These are phyloP conservation scores for Psittacus erithacus DNA, from an alignment of 2,113 vertebrate genomes.

Conservation along the genomic window DNA sequence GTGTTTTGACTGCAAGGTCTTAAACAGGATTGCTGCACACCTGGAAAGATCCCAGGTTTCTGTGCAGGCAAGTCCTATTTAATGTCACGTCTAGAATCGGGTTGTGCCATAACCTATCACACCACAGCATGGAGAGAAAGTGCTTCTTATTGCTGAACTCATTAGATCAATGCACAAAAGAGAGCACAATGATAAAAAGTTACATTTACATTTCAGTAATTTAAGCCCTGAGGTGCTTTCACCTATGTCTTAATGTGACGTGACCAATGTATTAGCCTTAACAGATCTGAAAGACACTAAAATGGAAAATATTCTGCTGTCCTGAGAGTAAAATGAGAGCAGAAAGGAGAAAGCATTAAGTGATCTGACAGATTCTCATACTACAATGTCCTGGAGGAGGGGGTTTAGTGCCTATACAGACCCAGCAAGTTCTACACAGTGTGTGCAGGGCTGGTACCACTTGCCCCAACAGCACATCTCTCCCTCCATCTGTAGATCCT, in stretches of 20 bases:
- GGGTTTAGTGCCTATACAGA: background rate
- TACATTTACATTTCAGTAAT: background rate
- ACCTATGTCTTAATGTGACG: background rate
- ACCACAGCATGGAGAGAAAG: background rate
- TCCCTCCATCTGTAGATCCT: background rate
- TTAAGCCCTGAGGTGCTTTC: background rate
- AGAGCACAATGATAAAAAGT: background rate
- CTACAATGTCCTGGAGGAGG: background rate
- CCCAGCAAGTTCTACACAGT: rapidly evolving
- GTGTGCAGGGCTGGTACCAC: background rate
- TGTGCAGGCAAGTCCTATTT: background rate
- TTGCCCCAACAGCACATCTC: background rate
- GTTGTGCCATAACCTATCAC: background rate
- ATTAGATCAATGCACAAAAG: background rate
- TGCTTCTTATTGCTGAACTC: background rate
- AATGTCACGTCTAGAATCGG: background rate
- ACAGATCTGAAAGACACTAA: background rate
- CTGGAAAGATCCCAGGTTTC: background rate
- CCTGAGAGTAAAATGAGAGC: background rate
- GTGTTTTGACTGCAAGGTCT: background rate
- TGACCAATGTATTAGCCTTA: background rate
- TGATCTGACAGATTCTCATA: background rate
- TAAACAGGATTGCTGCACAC: background rate
- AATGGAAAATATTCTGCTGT: background rate
- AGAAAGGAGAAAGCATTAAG: background rate